Conservation (phyloP, 2,113 vertebrate species). For the Puffinus mauretanicus region DNA sequence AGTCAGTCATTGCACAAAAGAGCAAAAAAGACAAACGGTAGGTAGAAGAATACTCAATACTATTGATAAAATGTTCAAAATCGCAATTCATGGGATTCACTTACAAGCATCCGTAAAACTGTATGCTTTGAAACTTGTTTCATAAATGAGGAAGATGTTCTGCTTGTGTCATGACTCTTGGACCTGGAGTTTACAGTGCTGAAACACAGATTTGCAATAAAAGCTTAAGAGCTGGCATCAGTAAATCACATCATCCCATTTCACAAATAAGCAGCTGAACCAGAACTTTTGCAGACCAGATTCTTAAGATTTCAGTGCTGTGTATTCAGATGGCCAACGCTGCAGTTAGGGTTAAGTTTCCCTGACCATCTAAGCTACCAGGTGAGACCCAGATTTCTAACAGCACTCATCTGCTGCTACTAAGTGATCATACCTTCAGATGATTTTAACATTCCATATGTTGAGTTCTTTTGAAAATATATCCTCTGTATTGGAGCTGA, state of each 20-base stretch:
- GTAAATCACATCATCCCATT: neutral
- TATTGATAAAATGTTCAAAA: neutral
- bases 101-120: neutral
- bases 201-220: neutral
- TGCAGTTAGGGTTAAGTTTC: neutral
- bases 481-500: neutral
- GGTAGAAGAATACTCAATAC: neutral
- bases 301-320: neutral
- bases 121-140: neutral
- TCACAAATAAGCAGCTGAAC: neutral
- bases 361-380: neutral
- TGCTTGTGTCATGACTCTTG: neutral
- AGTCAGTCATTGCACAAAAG: neutral
- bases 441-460: neutral
- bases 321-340: neutral
- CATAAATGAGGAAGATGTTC: neutral
- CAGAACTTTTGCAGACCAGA: neutral
- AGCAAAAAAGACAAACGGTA: neutral
- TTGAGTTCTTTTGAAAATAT: neutral
- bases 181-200: neutral
- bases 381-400: neutral
- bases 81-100: neutral
- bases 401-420: neutral
- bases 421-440: neutral
- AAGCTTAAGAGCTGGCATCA: neutral